Percentiles rank a stretch among this genome's conserved stretches.
Conservation (phyloP, 1,140 invertebrate species). For the Tigriopus japonicus region DNA sequence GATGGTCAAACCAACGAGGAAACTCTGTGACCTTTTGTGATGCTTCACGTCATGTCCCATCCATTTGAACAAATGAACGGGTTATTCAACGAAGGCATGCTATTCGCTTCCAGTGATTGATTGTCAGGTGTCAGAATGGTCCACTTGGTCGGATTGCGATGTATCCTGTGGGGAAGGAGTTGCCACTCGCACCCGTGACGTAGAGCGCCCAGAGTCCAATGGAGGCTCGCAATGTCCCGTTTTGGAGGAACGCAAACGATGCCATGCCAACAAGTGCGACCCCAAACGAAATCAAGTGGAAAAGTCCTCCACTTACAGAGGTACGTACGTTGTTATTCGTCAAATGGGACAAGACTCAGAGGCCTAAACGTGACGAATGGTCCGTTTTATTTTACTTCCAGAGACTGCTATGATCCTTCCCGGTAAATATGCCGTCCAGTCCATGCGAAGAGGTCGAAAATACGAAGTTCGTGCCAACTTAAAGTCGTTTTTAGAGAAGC, state of each 20-base stretch:
- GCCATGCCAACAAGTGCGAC: not conserved
- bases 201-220: constrained; percentile 3
- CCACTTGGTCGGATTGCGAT: not conserved
- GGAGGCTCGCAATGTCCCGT: constrained; percentile 1
- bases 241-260: not conserved
- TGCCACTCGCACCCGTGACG: not conserved
- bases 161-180: not conserved
- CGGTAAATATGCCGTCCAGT: not conserved
- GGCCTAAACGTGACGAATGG: not conserved
- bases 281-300: not conserved
- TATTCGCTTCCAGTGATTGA: constrained; percentile 3
- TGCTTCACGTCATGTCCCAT: too few relatives aligned
- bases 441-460: not conserved
- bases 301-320: not conserved
- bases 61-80: too few relatives aligned
- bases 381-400: not conserved
- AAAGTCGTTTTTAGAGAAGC: not conserved
- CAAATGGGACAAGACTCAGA: not conserved
- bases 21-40: too few relatives aligned
- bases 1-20: too few relatives aligned
- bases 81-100: not conserved
- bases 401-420: constrained; percentile 12
- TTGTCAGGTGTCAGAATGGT: constrained; percentile 4
- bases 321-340: not conserved
- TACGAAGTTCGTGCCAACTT: constrained; percentile 9